These are phyloP conservation scores for Patella depressa DNA, from an alignment of 2,888 invertebrate species.

Conservation along the genomic window DNA sequence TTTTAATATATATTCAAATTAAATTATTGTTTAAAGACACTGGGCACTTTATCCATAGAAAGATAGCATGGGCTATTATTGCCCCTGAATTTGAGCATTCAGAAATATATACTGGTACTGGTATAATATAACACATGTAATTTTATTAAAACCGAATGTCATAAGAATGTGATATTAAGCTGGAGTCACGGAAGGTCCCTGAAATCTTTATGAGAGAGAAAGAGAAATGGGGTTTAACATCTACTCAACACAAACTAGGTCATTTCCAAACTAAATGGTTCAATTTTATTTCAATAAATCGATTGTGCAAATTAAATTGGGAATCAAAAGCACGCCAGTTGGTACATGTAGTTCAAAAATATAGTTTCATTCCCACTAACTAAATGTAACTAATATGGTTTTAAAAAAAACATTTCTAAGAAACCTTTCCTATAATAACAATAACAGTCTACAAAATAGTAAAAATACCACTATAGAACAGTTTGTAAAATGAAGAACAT, in stretches of 20 bases:
- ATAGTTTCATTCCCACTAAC: neutral
- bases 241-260: too few species aligned
- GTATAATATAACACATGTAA: constrained; percentile 4
- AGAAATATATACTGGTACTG: neutral
- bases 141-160: neutral
- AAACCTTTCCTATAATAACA: too few species aligned
- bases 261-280: neutral
- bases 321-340: neutral
- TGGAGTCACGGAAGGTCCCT: neutral
- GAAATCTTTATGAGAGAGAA: neutral
- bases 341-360: too few species aligned
- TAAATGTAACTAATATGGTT: neutral
- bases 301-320: too few species aligned
- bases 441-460: too few species aligned
- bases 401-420: too few species aligned
- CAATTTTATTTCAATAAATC: neutral
- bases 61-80: neutral
- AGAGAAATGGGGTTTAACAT: neutral
- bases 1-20: neutral
- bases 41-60: neutral
- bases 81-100: neutral
- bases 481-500: too few species aligned
- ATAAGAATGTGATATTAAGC: neutral
- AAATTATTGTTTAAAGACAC: neutral
- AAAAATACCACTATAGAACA: too few species aligned